Base-by-base conservation (phyloP, 2,888 invertebrate species). In the Dysmachus trigonus region DNA sequence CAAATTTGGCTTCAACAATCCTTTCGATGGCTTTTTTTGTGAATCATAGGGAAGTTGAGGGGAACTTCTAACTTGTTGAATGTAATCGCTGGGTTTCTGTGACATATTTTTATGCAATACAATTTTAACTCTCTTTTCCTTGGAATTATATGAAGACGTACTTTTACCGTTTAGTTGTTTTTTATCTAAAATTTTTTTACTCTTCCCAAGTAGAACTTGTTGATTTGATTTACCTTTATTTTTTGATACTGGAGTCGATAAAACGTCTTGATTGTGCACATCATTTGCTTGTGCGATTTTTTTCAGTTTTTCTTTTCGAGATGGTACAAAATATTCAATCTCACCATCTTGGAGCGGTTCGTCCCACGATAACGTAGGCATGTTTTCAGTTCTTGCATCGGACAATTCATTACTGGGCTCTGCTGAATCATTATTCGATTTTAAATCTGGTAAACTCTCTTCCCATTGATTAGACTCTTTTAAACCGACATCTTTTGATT, bases 41-140 rank as follows among this genome's bases (percentile, higher is more conserved):
- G 96, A 94, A 90, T 97, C 96, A 88, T 93, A 97, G 0, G 97
- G 97, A 88, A 96, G 94, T 7, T 93, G 94, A 0, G 97, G 97
- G 62, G 96, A 96, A 82, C 94, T 94, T 74, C 93, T 92, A 0
- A 97, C 93, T 89, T 96, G 95, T 41, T 94, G 93, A 22, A 95
- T 93, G 88, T 97, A 97, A 88, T 97, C 96, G 2, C 94, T 93
- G 0, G 95, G 94, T 35, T 95, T 95, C 90, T 97, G 96, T 87
- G 94, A 94, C 1, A 93, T 94, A 89, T 96, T 97, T 87, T 94
- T 93, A 88, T 95, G 94, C 0, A 96, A 92, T 18, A 94, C 94
- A 88, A 97, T 96, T 90, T 95, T 95, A 0, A 97, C 97, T 87
- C 94, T 94, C 89, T 96, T 96, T 33, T n/a, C 27, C 33, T 38